Conservation (phyloP, 2,888 invertebrate genomes). For the Stegophylla sp. region DNA sequence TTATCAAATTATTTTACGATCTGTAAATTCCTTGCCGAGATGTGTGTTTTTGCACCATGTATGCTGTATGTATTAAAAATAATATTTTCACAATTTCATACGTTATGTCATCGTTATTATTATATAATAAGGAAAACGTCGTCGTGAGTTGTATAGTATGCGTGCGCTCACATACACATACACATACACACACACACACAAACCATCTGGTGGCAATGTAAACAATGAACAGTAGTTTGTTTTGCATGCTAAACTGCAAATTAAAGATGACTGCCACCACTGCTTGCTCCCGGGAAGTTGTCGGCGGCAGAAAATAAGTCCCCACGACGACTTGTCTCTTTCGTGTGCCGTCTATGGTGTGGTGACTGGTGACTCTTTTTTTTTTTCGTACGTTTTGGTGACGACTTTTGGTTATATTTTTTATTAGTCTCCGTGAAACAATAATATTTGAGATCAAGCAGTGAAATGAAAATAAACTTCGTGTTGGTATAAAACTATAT, state of each 20-base stretch:
- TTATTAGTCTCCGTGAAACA: conserved; percentile 3
- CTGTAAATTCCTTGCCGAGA: too few species aligned
- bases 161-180: too few species aligned
- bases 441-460: background rate
- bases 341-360: background rate
- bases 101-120: too few species aligned
- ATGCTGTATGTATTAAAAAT: too few species aligned
- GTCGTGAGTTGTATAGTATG: too few species aligned
- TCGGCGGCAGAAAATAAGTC: conserved; percentile 17
- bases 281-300: background rate
- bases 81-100: too few species aligned
- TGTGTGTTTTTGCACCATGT: too few species aligned
- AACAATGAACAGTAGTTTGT: conserved; percentile 16
- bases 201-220: background rate
- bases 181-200: too few species aligned
- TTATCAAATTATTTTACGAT: too few species aligned
- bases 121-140: background rate
- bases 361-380: conserved; percentile 30
- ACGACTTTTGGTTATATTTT: background rate
- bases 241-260: conserved; percentile 6
- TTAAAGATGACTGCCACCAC: conserved; percentile 19
- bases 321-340: background rate
- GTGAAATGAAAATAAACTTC: background rate
- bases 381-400: background rate
- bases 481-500: background rate